These are phyloP conservation scores for Corydoras maculifer DNA, from an alignment of 2,113 vertebrate genomes.

Conservation along the genomic window DNA sequence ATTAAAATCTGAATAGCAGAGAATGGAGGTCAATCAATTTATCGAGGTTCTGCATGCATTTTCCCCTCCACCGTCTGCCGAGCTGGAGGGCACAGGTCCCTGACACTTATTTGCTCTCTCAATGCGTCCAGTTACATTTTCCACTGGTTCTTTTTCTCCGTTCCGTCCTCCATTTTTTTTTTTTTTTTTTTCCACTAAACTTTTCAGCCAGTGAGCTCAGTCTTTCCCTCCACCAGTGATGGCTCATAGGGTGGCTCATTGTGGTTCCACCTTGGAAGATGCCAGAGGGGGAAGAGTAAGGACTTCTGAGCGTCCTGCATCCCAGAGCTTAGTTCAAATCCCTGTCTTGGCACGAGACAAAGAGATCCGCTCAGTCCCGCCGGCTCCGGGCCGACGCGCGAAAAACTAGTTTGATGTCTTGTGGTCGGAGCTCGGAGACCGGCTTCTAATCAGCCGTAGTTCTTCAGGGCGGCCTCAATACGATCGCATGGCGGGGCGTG, in stretches of 20 bases:
- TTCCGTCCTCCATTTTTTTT: not conserved
- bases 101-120: constrained; percentile 34
- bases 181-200: constrained; percentile 33
- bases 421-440: not conserved
- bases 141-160: constrained; percentile 49
- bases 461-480: no score
- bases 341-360: not conserved
- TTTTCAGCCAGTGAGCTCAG: constrained; percentile 63
- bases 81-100: not conserved
- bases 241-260: not conserved
- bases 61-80: no score
- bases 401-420: not conserved
- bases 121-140: constrained; percentile 66
- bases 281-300: constrained; percentile 2
- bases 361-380: not conserved
- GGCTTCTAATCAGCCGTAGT: no score
- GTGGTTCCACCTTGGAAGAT: constrained; percentile 8
- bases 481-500: no score
- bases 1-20: no score
- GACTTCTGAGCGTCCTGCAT: not conserved
- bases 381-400: not conserved
- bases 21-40: no score
- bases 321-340: not conserved
- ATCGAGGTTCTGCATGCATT: no score
- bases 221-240: constrained; percentile 52